Evolutionary conservation across 2,113 vertebrate genomes (phyloP), one percentile per base, ranked within the genome.

Genomic region (Echinops telfairi): DNA sequence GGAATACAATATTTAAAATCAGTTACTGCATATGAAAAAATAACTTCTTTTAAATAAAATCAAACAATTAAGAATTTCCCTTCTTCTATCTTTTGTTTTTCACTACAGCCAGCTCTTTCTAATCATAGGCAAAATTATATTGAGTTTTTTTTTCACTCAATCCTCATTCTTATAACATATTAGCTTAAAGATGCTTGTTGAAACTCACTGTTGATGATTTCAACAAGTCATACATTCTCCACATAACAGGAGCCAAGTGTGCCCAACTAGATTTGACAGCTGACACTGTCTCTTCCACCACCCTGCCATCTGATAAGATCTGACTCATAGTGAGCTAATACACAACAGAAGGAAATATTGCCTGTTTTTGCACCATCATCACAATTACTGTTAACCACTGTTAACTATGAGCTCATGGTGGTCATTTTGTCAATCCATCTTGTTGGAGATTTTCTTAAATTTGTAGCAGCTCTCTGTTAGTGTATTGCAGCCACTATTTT

Each of bases 1-100:
- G 62, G 9, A 53, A 90, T 29, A 86, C 53, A 60, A 88, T 36
- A 88, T 57, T 89, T 92, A 81, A 77, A 66, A 10, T 73, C 27
- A 78, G 31, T 29, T 27, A 88, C 25, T 20, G 14, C 6, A 14
- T 25, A 58, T 29, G 33, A n/a, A 25, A 86, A 79, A 79, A 83
- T 6, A 47, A 33, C 4, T 19, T 38, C 20, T 27, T 64, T 75
- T 31, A 66, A 75, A 16, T 64, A 33, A 71, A 36, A 75, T 86
- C 25, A 66, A 38, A 25, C 40, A 64, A 68, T 33, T 53, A 83
- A 64, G 25, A 9, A 0, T 76, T 93, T 94, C 2, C 22, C 11
- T 2, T 87, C 14, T 78, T 80, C 16, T 43, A 40, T 15, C 5
- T 0, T 75, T 40, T 60, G 38, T 70, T 22, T 19, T 81, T 85